Evolutionary conservation across 2,888 invertebrate species (phyloP).

Genomic region (Cephus rjabovi): DNA sequence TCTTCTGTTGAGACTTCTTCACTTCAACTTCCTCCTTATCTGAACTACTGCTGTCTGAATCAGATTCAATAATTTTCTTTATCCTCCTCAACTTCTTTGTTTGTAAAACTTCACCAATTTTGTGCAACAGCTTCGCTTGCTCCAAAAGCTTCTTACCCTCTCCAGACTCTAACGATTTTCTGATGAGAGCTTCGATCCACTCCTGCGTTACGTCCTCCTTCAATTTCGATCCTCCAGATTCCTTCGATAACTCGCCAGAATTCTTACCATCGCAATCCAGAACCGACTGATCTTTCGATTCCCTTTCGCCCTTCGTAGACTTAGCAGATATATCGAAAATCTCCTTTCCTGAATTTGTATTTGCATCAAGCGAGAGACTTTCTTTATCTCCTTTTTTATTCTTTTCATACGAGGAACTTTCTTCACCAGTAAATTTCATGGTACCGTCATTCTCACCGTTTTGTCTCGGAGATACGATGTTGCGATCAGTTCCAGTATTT

Average conservation of each 20-base stretch:
- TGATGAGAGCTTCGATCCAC: slow-evolving; percentile 52
- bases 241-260: slow-evolving; percentile 14
- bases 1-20: slow-evolving; percentile 35
- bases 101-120: slow-evolving; percentile 54
- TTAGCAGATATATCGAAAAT: slow-evolving; percentile 6
- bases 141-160: slow-evolving; percentile 54
- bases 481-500: slow-evolving; percentile 5
- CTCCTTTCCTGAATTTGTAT: slow-evolving; percentile 64
- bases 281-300: slow-evolving; percentile 26
- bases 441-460: slow-evolving; percentile 11
- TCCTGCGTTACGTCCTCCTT: slow-evolving; percentile 52
- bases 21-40: slow-evolving; percentile 57
- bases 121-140: slow-evolving; percentile 68
- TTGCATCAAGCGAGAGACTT: slow-evolving; percentile 24
- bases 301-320: background rate
- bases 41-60: slow-evolving; percentile 64
- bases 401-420: slow-evolving; percentile 59
- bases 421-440: background rate
- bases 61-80: slow-evolving; percentile 71
- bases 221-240: slow-evolving; percentile 24
- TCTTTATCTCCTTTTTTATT: slow-evolving; percentile 58
- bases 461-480: slow-evolving; percentile 9
- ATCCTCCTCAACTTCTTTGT: slow-evolving; percentile 72
- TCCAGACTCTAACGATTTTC: slow-evolving; percentile 50
- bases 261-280: slow-evolving; percentile 12